Conservation (phyloP, 2,888 invertebrate genomes). For the Tiliacea citrago region DNA sequence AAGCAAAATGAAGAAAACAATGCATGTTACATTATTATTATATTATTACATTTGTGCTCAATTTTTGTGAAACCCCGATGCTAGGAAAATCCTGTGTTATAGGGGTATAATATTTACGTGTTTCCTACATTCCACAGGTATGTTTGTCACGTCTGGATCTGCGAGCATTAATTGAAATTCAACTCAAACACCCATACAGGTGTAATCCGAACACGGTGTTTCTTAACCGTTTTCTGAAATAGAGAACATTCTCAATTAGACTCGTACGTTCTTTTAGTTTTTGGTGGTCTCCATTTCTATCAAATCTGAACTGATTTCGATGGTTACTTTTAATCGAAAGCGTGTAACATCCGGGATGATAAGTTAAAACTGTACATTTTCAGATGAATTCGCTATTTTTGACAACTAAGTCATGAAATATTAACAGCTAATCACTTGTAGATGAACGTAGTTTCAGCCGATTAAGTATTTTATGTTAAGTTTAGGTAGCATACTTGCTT, state of each 20-base stretch:
- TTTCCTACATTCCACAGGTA: constrained; percentile 34
- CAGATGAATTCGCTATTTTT: background rate
- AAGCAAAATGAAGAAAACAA: no score
- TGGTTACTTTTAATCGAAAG: background rate
- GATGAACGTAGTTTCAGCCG: background rate
- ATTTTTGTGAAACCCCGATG: no score
- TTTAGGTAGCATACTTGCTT: no score
- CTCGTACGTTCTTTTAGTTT: background rate
- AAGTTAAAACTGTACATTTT: background rate
- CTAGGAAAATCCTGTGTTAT: no score
- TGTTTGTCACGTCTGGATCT: constrained; percentile 43
- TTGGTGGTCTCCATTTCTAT: no score
- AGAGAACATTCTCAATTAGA: background rate
- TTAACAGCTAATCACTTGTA: background rate
- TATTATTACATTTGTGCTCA: no score
- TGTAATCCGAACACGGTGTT: background rate
- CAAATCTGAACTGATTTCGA: background rate
- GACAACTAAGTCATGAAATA: background rate
- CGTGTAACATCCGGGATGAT: background rate
- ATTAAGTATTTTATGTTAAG: background rate
- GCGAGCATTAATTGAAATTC: constrained; percentile 23
- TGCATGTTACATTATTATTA: no score
- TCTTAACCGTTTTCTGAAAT: background rate
- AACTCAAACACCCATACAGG: constrained; percentile 3
- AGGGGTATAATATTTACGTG: no score